These are phyloP conservation scores for Sebastes variabilis DNA, from an alignment of 2,797 vertebrate species.

Conservation along the genomic window DNA sequence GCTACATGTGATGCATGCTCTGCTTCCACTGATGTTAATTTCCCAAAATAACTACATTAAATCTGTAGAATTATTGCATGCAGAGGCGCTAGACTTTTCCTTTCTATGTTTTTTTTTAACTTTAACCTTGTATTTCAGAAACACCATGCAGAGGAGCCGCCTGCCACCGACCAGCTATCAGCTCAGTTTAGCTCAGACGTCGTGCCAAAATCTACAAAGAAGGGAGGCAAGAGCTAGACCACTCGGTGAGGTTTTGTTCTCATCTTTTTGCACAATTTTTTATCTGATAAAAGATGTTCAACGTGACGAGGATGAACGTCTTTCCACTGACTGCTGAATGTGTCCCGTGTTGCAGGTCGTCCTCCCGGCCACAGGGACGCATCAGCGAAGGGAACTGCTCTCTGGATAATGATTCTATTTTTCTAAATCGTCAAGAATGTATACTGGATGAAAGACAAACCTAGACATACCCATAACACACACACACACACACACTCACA, in stretches of 20 bases:
- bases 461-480: constrained; percentile 19
- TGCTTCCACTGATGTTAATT: neutral
- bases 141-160: constrained; percentile 59
- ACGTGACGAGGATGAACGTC: neutral
- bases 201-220: constrained; percentile 64
- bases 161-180: constrained; percentile 46
- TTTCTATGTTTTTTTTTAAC: neutral
- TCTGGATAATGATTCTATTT: constrained; percentile 64
- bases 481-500: neutral
- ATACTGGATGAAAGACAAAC: constrained; percentile 54
- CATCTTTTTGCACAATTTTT: neutral
- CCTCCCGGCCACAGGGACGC: constrained; percentile 35
- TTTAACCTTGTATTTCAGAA: constrained; percentile 64
- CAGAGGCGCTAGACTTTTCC: neutral
- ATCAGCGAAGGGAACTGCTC: constrained; percentile 61
- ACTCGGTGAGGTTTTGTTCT: constrained; percentile 24
- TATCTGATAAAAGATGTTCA: neutral
- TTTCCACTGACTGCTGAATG: constrained; percentile 7
- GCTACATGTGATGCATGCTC: constrained; percentile 24
- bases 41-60: neutral
- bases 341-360: constrained; percentile 65
- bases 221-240: constrained; percentile 78
- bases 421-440: constrained; percentile 69
- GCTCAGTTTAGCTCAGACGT: constrained; percentile 74
- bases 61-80: neutral